Evolutionary conservation across 1,140 invertebrate species (phyloP).

Genomic region (Cheumatopsyche charites): DNA sequence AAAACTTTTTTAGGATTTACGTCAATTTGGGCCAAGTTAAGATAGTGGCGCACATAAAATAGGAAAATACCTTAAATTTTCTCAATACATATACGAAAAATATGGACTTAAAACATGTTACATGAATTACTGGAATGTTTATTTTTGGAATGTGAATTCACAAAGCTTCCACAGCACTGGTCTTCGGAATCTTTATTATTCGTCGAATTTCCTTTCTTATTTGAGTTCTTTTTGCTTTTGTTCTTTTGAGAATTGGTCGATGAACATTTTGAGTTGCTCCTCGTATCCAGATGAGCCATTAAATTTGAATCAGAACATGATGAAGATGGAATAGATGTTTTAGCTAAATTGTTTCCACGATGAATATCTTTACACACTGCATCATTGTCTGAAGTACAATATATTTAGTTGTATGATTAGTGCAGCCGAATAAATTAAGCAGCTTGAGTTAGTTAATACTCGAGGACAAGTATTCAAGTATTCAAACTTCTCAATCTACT

Average conservation of each 20-base stretch:
- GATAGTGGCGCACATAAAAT: too few species aligned
- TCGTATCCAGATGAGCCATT: conserved; percentile 32
- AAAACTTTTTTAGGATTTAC: too few species aligned
- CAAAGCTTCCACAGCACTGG: conserved; percentile 46
- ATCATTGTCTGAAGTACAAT: not conserved
- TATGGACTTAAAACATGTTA: conserved; percentile 40
- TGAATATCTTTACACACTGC: not conserved
- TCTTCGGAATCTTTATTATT: conserved; percentile 37
- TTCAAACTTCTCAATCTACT: too few species aligned
- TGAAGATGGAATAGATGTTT: conserved; percentile 29
- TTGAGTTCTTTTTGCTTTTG: conserved; percentile 19
- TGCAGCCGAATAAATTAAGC: not conserved
- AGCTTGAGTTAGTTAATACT: not conserved
- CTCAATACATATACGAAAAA: too few species aligned
- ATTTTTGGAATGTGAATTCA: conserved; percentile 38
- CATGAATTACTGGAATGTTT: conserved; percentile 46
- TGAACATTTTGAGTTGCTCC: conserved; percentile 26
- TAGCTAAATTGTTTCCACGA: conserved; percentile 24
- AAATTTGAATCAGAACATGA: conserved; percentile 45
- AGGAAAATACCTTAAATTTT: too few species aligned
- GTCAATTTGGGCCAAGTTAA: too few species aligned
- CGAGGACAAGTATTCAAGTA: too few species aligned
- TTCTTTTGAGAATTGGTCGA: conserved; percentile 27
- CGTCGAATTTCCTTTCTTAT: conserved; percentile 16
- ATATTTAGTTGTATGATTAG: too few species aligned